Percentiles rank a stretch among this genome's conserved stretches.
These are phyloP conservation scores for Epistrophella euchroma DNA, from an alignment of 2,888 invertebrate species.

Conservation along the genomic window DNA sequence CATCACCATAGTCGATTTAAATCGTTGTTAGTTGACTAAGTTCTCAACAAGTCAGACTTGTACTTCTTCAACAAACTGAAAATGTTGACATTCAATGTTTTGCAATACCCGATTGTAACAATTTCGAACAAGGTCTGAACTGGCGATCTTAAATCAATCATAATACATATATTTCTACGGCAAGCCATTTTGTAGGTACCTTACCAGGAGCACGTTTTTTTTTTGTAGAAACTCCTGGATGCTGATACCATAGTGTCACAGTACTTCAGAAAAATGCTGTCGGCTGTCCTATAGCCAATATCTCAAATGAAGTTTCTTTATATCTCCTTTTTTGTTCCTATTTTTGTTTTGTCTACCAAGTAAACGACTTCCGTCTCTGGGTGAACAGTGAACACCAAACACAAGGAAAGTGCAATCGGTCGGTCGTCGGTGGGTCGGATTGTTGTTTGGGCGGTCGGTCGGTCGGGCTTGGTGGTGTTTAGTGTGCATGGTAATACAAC, in stretches of 20 bases:
- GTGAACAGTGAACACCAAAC: slow-evolving; percentile 28
- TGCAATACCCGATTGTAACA: slow-evolving; percentile 17
- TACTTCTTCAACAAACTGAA: slow-evolving; percentile 13
- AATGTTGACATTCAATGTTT: slow-evolving; percentile 59
- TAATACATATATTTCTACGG: slow-evolving; percentile 20
- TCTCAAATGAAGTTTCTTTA: slow-evolving; percentile 51
- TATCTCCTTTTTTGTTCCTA: slow-evolving; percentile 28
- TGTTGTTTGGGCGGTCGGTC: background rate
- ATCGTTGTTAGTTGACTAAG: slow-evolving; percentile 1
- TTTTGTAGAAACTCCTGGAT: slow-evolving; percentile 42
- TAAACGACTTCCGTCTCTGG: slow-evolving; percentile 72
- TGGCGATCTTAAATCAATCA: slow-evolving; percentile 66
- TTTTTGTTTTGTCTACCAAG: slow-evolving; percentile 40
- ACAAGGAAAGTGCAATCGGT: slow-evolving; percentile 32
- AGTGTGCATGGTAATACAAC: slow-evolving; percentile 65
- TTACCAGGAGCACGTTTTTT: slow-evolving; percentile 41
- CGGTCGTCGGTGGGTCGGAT: background rate
- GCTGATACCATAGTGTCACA: slow-evolving; percentile 17
- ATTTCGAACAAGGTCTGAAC: slow-evolving; percentile 4
- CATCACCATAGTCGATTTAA: slow-evolving; percentile 27
- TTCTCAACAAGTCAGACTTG: slow-evolving; percentile 18
- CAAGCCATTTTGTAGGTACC: slow-evolving; percentile 8
- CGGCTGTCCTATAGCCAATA: slow-evolving; percentile 50
- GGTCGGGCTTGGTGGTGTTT: slow-evolving; percentile 20
- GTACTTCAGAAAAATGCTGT: slow-evolving; percentile 38